Base-by-base conservation (phyloP, 2,888 invertebrate genomes). In the Hypercompe scribonia region DNA sequence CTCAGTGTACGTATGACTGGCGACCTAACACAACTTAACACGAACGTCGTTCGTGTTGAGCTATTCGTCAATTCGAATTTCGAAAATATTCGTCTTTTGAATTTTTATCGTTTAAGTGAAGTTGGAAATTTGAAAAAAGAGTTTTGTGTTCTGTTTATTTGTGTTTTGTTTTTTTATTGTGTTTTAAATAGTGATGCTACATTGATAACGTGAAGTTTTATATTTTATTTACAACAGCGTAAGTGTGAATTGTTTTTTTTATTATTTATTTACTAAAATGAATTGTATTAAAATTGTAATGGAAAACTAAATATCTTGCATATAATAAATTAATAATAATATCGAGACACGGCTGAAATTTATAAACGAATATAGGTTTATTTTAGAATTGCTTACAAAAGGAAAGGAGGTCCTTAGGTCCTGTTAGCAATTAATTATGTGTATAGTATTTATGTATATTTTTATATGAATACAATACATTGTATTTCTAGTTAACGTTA, bases 1-100 rank as follows among this genome's bases (percentile, higher is more conserved):
- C 85, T 87, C 90, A 87, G 89, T 88, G 79, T 83, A 82, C 82
- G 80, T 84, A 84, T 84, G 79, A 78, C 82, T 75, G 71, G 71
- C 71, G 71, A 72, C 84, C 81, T 81, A 82, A 81, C 86, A 82
- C 81, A 75, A 84, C 82, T 78, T 82, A 79, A 72, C 78, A 81
- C 82, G 77, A 81, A 83, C 73, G 72, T 70, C 34, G 34, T 78
- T 78, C 73, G 77, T 71, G 66, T 74, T 73, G 61, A 69, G 76
- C 70, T 73, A 82, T 81, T 78, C 78, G 63, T 75, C 39, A 67
- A 68, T 77, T 79, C 70, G 46, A 82, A 77, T 76, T 80, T 78
- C 73, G 73, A 77, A 74, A 64, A 70, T 69, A 74, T 74, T 76
- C 74, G 74, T 73, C 67, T 65, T 64, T 65, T 58, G 63, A 61